Evolutionary conservation across 1,140 invertebrate genomes (phyloP), one percentile per base, ranked within the genome.

Genomic region (Tetranychus cinnabarinus): DNA sequence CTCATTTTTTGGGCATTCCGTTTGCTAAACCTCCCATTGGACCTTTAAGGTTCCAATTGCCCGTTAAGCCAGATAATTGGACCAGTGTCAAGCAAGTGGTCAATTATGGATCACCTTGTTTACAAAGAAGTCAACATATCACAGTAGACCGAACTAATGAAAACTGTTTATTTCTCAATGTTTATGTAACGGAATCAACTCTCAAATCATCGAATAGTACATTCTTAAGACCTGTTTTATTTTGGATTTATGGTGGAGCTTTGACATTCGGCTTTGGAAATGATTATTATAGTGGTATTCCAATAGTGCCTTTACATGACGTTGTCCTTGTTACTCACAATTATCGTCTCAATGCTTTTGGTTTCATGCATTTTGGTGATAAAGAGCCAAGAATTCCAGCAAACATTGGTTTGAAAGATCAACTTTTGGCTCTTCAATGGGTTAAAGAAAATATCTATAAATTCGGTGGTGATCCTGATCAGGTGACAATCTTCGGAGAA

Each of bases 271-370:
- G 23, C 15, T 50, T 15, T 4, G 48, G 48, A 6, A 50, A 42
- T 42, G 39, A 42, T 6, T 42, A 6, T 10, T 42, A 42, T 42
- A 5, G 5, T 42, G 39, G 39, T 10, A 5, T 42, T 42, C 23
- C 50, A 52, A 73, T 97, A 42, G 88, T 87, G 0, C 83, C 84
- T 2, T 86, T 90, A 74, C 87, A 91, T 69, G 84, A 95, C 67
- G 79, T 97, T 15, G 85, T 97, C 57, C 76, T 95, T 61, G 89
- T 93, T 4, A 85, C 88, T 39, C 88, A 96, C 80, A 88, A 95
- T 70, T 96, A 97, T 71, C 79, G 91, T 59, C 81, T 93, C 6
- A 86, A 88, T 31, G 85, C 85, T 10, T 77, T 97, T 6, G 92
- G 92, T 4, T 97, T 93, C 73, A 78, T 97, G 7, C 91, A 87